A percentile compares a stretch with the other conserved stretches of the same genome.
phyloP scores from a whole-genome alignment of 37 sponge, comb jelly and placozoan genomes.

The Tethya wilhelma region DNA sequence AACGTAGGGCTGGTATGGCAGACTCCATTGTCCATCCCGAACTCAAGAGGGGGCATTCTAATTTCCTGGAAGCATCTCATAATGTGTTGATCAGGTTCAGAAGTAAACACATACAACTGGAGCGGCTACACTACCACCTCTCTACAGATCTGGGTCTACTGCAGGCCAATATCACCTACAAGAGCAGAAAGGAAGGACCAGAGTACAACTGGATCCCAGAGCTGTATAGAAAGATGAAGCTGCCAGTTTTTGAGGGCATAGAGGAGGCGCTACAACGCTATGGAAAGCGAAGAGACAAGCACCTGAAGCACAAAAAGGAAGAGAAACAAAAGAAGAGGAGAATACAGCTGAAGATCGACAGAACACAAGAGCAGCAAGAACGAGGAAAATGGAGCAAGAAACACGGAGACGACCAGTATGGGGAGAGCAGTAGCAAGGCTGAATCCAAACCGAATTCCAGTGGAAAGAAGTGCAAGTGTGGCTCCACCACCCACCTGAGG shows the following conservation, averaged over 20 bases:
- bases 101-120: slow-evolving; percentile 8
- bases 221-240: neutral
- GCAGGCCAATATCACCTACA: too few species aligned
- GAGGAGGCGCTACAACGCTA: neutral
- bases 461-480: neutral
- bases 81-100: too few species aligned
- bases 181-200: neutral
- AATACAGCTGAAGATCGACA: neutral
- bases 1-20: slow-evolving; percentile 10
- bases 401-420: slow-evolving; percentile 14
- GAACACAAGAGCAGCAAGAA: neutral
- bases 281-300: neutral
- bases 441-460: neutral
- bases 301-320: neutral
- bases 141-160: too few species aligned
- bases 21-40: neutral
- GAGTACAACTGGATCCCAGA: slow-evolving; percentile 39
- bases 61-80: slow-evolving; percentile 23
- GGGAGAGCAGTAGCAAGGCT: neutral
- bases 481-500: neutral
- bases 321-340: neutral
- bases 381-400: slow-evolving; percentile 3
- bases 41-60: slow-evolving; percentile 47
- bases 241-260: slow-evolving; percentile 13
- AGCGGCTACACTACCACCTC: slow-evolving; percentile 39